These are phyloP conservation scores for Phasia obesa DNA, from an alignment of 2,888 invertebrate species.

Conservation along the genomic window DNA sequence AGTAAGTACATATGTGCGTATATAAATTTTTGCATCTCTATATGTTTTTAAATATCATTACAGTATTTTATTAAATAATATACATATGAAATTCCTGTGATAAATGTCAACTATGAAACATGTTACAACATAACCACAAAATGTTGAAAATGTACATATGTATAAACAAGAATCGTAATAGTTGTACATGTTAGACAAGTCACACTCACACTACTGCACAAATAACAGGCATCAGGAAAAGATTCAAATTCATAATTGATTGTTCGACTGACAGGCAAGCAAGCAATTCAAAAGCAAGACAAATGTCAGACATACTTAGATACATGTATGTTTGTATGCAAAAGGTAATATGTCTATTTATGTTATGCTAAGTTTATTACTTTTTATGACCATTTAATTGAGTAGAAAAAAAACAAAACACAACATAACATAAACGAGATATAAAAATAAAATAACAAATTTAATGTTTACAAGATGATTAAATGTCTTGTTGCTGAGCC, in stretches of 20 bases:
- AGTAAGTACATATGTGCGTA: not conserved
- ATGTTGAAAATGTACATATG: conserved; percentile 11
- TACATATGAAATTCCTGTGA: conserved; percentile 32
- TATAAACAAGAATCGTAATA: not conserved
- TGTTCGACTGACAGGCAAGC: not conserved
- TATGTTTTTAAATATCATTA: conserved; percentile 23
- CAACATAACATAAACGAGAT: not conserved
- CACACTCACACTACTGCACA: not conserved
- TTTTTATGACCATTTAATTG: conserved; percentile 62
- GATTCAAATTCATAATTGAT: conserved; percentile 17
- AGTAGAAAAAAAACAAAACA: conserved; percentile 31
- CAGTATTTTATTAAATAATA: conserved; percentile 34
- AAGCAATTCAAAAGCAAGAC: not conserved
- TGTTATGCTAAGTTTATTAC: conserved; percentile 32
- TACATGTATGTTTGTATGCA: not conserved
- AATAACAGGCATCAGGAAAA: not conserved
- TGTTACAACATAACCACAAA: conserved; percentile 50
- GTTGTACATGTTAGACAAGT: conserved; percentile 16
- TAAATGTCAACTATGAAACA: conserved; percentile 49
- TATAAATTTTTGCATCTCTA: not conserved
- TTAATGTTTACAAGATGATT: conserved; percentile 61
- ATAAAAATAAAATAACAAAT: conserved; percentile 38
- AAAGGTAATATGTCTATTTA: not conserved
- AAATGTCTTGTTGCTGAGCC: conserved; percentile 52
- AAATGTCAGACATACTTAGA: not conserved